A percentile compares a stretch with the other conserved stretches of the same genome.
Conservation (phyloP, 2,888 invertebrate species). For the Acanthosepion esculentum region DNA sequence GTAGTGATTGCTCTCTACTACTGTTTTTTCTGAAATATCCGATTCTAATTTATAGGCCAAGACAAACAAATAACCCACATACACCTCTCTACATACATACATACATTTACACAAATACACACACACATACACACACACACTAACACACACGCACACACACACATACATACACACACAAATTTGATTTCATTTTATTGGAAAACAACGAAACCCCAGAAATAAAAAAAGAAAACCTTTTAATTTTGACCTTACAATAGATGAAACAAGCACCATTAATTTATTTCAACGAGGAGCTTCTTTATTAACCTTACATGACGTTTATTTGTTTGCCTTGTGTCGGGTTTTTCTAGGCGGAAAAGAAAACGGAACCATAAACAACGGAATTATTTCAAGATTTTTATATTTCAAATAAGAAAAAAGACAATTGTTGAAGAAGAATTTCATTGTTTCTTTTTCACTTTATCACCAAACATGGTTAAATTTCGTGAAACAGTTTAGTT, state of each 20-base stretch:
- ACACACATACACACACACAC: neutral
- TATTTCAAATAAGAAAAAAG: neutral
- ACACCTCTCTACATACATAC: neutral
- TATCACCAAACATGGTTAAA: neutral
- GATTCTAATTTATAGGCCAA: neutral
- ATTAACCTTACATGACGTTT: too few species aligned
- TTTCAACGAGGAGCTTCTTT: too few species aligned
- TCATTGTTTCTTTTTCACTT: neutral
- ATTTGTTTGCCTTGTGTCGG: too few species aligned
- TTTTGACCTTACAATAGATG: neutral
- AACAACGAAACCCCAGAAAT: neutral
- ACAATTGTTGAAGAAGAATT: neutral
- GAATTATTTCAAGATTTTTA: neutral
- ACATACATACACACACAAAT: neutral
- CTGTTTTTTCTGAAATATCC: neutral
- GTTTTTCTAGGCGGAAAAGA: too few species aligned
- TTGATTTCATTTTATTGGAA: neutral
- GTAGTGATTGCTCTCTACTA: neutral
- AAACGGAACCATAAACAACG: too few species aligned
- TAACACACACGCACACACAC: neutral
- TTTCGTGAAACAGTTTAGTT: neutral
- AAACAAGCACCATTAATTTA: too few species aligned
- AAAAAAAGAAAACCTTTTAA: neutral
- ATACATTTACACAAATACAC: neutral
- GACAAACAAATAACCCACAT: neutral